Base-by-base conservation (phyloP, 2,113 vertebrate species). In the Microtus richardsoni region DNA sequence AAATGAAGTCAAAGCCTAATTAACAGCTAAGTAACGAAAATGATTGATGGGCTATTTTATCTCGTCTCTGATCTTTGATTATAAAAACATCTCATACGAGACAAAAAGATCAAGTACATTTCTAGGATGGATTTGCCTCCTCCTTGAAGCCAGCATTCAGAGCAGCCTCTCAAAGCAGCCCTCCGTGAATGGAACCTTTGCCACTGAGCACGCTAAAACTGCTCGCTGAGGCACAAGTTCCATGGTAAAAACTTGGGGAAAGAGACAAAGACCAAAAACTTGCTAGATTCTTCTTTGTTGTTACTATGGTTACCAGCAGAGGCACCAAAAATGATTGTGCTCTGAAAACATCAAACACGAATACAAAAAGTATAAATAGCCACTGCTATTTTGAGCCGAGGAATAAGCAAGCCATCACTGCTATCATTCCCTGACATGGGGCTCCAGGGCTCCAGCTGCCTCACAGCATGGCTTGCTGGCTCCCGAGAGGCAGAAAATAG, bases 371-470 rank as follows among this genome's bases (percentile, higher is more conserved):
- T 41, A 92, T 52, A 94, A 91, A 94, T 11, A 79, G 33, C 66
- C 75, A 73, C 30, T 95, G 93, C 58, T 70, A 78, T 82, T 93
- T 92, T 78, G 47, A 95, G 83, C 54, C 24, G n/a, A 83, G n/a
- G 58, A 94, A 89, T 66, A 91, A 94, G 82, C 62, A 16, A 79
- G 78, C 78, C 71, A 74, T 39, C 41, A 91, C 39, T 16, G 73
- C 78, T 73, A 74, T 39, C 41, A 95, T 44, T 16, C 91, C 54
- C 77, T 3, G 22, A 70, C 68, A 39, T 0, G 49, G 62, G 47
- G 77, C 62, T 74, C 28, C 12, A 39, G 54, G 87, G n/a, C 13
- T 78, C 87, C 11, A 8, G 24, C 21, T 36, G 2, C 41, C n/a
- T 64, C n/a, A 47, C 39, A 94, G 41, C 54, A 68, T 62, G 80